A percentile compares a stretch with the other conserved stretches of the same genome.
These are phyloP conservation scores for Diarsia rubi DNA, from an alignment of 2,888 invertebrate species.

Conservation along the genomic window DNA sequence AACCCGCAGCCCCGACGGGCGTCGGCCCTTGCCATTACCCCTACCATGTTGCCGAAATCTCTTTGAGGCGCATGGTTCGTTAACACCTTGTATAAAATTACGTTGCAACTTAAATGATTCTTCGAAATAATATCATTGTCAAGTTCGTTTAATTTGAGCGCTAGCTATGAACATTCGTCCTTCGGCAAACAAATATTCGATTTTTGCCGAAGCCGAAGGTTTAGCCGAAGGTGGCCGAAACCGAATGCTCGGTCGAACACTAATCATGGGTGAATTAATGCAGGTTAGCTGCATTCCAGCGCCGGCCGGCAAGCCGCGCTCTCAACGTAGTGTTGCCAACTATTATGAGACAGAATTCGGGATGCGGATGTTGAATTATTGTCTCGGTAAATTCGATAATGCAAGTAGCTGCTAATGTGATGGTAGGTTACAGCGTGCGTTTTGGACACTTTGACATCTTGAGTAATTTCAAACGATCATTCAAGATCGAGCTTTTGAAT, in stretches of 20 bases:
- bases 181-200: neutral
- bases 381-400: slow-evolving; percentile 16
- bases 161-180: neutral
- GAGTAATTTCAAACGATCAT: neutral
- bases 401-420: slow-evolving; percentile 12
- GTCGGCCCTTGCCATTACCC: too few relatives aligned
- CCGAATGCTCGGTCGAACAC: neutral
- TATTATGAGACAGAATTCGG: slow-evolving; percentile 49
- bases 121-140: neutral
- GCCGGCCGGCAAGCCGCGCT: slow-evolving; percentile 69
- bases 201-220: neutral
- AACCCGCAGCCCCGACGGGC: too few relatives aligned
- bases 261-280: slow-evolving; percentile 74
- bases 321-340: slow-evolving; percentile 55
- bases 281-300: slow-evolving; percentile 76
- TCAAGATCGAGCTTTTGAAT: neutral
- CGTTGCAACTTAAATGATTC: neutral
- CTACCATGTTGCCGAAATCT: too few relatives aligned
- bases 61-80: too few relatives aligned
- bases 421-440: neutral
- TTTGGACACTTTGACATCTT: slow-evolving; percentile 9
- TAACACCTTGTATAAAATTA: neutral
- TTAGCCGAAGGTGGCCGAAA: neutral
- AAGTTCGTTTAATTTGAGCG: neutral
- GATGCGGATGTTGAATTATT: slow-evolving; percentile 42